Evolutionary conservation across 2,113 vertebrate genomes (phyloP), one percentile per base, ranked within the genome.

Genomic region (Sciurus niger): DNA sequence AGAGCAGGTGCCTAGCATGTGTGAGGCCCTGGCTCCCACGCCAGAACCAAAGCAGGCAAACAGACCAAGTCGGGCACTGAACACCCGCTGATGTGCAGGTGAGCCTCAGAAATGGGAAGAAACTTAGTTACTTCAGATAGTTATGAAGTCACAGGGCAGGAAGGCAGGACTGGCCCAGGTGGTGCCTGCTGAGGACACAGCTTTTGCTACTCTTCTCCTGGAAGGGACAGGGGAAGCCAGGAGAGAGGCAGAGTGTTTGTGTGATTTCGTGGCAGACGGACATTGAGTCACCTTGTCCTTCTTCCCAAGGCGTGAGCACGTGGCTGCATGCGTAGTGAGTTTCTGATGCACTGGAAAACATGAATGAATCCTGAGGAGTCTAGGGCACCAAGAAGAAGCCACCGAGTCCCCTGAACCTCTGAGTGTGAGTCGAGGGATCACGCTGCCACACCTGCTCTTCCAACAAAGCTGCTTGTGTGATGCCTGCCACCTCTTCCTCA

Each of bases 401-500:
- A n/a, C 30, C 32, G 79, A 40, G 37, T 34, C 4, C 28, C 11
- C 4, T 37, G 10, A 43, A 67, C 83, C 86, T 58, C 1, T 72
- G 89, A 32, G 68, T 53, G 80, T 28, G 73, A 40, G 37, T 84
- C 28, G 70, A 40, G 90, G 84, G 63, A 28, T 73, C 63, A 32
- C 8, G 10, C 74, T 53, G 37, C 8, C 24, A 16, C 73, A 28
- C 24, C 92, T 73, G n/a, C 17, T 46, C 11, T 55, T 93, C 37
- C 18, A 30, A 24, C 14, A 93, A 84, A 96, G n/a, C 67, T n/a
- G 10, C 65, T 87, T 58, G 87, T 90, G 65, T 60, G 68, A 85
- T 17, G 18, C 20, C 16, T 28, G 63, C 37, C 72, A 40, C 48
- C 48, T 97, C 60, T 46, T 96, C 91, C 87, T 96, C 85, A 46